Evolutionary conservation across 2,113 vertebrate genomes (phyloP).

Genomic region (Saccopteryx bilineata): DNA sequence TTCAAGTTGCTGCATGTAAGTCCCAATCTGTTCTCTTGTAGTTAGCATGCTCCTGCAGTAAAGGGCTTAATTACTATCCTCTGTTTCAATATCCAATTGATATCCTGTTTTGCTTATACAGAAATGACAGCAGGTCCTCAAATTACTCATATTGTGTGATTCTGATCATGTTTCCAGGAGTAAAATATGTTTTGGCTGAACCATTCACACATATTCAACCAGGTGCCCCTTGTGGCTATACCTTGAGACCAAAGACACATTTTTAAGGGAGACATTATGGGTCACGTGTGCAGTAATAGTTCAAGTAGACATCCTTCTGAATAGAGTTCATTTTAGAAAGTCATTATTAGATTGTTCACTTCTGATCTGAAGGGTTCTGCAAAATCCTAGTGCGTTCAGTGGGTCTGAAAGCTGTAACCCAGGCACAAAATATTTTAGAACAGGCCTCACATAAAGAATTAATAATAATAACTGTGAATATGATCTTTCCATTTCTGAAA

Average conservation of each 20-base stretch:
- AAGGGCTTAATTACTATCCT: background rate
- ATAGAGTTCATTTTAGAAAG: conserved; percentile 45
- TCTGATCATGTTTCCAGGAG: background rate
- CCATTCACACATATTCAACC: background rate
- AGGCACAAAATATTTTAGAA: conserved; percentile 68
- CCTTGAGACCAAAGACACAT: background rate
- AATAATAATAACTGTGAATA: conserved; percentile 72
- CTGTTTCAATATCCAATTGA: background rate
- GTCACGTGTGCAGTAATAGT: background rate
- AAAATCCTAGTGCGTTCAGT: conserved; percentile 77
- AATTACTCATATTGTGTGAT: background rate
- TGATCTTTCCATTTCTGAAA: conserved; percentile 83
- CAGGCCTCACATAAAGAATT: conserved; percentile 69
- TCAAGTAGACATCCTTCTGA: background rate
- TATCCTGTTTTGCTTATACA: background rate
- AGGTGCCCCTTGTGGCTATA: background rate
- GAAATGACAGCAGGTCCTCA: background rate
- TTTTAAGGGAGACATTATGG: background rate
- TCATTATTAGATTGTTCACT: conserved; percentile 76
- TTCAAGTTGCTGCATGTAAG: background rate
- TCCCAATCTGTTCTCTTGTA: background rate
- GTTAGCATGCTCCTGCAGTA: background rate
- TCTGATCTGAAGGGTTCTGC: conserved; percentile 79
- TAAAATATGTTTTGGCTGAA: background rate
- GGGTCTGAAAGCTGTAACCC: conserved; percentile 70